phyloP scores from a whole-genome alignment of 2,888 invertebrate species.

The Drosophila pseudotakahashii region DNA sequence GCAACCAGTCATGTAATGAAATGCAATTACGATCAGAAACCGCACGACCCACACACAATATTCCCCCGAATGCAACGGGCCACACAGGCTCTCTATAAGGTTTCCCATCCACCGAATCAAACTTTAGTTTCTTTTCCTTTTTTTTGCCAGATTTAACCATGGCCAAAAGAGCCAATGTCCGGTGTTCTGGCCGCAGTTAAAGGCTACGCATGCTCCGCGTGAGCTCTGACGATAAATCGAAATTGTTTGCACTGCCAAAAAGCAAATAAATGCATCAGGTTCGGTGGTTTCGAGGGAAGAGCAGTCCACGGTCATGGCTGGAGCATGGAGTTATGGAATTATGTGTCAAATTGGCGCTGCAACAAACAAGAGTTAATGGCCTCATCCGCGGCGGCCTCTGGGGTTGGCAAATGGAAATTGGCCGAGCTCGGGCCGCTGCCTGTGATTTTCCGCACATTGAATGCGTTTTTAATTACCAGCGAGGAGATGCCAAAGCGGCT shows the following conservation, averaged over 20 bases:
- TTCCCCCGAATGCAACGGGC: conserved; percentile 22
- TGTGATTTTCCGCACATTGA: conserved; percentile 79
- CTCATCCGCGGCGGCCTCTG: conserved; percentile 46
- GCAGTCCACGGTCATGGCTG: conserved; percentile 6
- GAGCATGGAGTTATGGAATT: conserved; percentile 73
- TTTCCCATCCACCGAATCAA: background rate
- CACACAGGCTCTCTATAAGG: conserved; percentile 29
- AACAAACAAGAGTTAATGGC: conserved; percentile 73
- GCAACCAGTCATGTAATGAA: conserved; percentile 75
- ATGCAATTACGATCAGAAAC: conserved; percentile 76
- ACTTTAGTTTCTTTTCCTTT: background rate
- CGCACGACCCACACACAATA: conserved; percentile 69
- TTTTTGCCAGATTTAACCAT: conserved; percentile 7
- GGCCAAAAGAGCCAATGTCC: conserved; percentile 15
- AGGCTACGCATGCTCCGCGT: conserved; percentile 64
- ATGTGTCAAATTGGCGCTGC: conserved; percentile 70
- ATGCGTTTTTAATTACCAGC: conserved; percentile 77
- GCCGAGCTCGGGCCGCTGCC: conserved; percentile 38
- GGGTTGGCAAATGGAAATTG: conserved; percentile 68
- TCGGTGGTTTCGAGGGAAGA: conserved; percentile 33
- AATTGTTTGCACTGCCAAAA: conserved; percentile 79
- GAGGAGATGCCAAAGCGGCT: conserved; percentile 61
- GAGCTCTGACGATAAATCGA: conserved; percentile 75
- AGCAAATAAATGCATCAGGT: conserved; percentile 78
- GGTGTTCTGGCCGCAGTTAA: conserved; percentile 11